These are phyloP conservation scores for Micrasema minimum DNA, from an alignment of 1,140 invertebrate species.

Conservation along the genomic window DNA sequence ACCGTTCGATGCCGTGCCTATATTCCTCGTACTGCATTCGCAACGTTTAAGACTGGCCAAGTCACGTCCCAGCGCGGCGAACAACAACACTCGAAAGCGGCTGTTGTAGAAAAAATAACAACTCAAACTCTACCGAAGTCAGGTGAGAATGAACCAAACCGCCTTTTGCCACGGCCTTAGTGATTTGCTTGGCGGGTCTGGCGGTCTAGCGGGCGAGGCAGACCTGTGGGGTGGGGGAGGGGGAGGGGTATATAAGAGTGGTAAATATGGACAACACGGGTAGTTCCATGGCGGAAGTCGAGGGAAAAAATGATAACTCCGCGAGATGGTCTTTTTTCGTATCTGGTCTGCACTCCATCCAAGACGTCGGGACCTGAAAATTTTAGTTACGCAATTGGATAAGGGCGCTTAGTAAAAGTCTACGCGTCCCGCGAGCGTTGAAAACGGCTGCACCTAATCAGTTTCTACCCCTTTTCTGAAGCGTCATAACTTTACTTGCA, in stretches of 20 bases:
- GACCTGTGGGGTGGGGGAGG: not conserved
- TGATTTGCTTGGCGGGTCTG: not conserved
- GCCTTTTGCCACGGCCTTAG: not conserved
- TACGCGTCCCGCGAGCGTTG: too few relatives aligned
- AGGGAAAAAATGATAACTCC: constrained; percentile 28
- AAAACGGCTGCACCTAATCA: too few relatives aligned
- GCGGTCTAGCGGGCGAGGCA: not conserved
- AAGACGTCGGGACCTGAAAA: not conserved
- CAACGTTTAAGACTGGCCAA: constrained; percentile 2
- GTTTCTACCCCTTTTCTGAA: too few relatives aligned
- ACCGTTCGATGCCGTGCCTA: not conserved
- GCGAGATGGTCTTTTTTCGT: constrained; percentile 19
- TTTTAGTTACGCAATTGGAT: too few relatives aligned
- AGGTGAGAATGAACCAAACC: too few relatives aligned
- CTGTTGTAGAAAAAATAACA: constrained; percentile 1
- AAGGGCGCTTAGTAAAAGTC: too few relatives aligned
- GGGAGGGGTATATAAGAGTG: constrained; percentile 17
- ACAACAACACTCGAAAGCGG: not conserved
- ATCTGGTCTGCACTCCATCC: constrained; percentile 11
- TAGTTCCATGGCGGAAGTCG: constrained; percentile 26
- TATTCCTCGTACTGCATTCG: too few relatives aligned
- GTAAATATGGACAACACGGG: not conserved
- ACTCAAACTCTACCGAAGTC: too few relatives aligned
- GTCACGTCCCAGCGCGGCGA: constrained; percentile 8
- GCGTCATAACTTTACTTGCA: too few relatives aligned